phyloP scores from a whole-genome alignment of 2,797 vertebrate species.

The Brotogeris chrysoptera region DNA sequence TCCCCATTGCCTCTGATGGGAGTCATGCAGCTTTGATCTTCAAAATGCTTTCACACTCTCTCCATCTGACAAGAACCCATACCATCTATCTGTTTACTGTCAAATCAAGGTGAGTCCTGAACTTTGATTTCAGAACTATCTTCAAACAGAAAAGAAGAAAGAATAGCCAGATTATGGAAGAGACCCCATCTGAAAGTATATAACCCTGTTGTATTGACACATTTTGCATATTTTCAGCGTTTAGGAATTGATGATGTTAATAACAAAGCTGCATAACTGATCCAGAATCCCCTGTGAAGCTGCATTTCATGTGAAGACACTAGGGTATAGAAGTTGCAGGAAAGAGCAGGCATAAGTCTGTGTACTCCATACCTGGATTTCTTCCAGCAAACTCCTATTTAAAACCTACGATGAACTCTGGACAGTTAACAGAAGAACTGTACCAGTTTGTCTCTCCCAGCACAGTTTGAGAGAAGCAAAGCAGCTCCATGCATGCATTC shows the following conservation, averaged over 20 bases:
- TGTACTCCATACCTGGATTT: neutral
- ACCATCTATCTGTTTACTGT: neutral
- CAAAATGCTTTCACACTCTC: neutral
- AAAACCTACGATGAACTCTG: neutral
- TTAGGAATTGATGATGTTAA: fast-evolving
- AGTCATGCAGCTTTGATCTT: constrained; percentile 33
- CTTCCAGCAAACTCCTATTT: neutral
- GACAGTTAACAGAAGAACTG: neutral
- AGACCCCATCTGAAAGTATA: neutral
- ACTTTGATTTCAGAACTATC: neutral
- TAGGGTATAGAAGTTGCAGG: neutral
- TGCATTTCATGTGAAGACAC: neutral
- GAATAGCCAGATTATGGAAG: neutral
- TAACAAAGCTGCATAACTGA: neutral
- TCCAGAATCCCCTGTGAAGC: neutral
- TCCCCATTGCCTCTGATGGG: constrained; percentile 12
- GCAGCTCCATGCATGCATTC: neutral
- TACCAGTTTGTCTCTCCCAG: neutral
- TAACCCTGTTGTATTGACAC: fast-evolving
- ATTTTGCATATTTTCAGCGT: fast-evolving
- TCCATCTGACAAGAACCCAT: neutral
- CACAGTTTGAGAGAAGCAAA: neutral
- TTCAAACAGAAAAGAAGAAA: neutral
- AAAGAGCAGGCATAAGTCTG: neutral
- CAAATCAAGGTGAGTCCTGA: neutral